Evolutionary conservation across 1,140 invertebrate genomes (phyloP).

Genomic region (Leptoteleia sp.): DNA sequence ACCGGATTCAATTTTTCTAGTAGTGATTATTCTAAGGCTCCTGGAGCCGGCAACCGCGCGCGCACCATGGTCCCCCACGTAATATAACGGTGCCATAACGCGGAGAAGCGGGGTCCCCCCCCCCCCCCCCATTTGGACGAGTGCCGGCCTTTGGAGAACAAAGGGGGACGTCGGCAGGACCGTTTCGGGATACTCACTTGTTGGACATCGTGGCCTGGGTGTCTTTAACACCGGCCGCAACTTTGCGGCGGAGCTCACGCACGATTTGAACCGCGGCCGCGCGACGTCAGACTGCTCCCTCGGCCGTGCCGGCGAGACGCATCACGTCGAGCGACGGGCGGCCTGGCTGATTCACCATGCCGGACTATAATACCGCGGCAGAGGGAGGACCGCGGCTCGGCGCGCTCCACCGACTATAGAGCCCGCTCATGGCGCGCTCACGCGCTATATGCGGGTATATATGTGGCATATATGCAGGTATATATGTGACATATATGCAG

Average conservation of each 20-base stretch:
- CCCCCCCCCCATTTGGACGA: no score
- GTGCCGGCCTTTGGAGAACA: no score
- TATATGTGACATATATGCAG: no score
- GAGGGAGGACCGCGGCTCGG: conserved; percentile 24
- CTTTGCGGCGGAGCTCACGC: background rate
- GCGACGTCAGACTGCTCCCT: conserved; percentile 21
- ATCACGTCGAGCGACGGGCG: conserved; percentile 22
- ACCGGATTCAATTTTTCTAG: no score
- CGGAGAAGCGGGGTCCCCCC: background rate
- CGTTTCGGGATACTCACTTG: conserved; percentile 20
- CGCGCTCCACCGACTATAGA: conserved; percentile 18
- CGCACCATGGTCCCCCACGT: background rate
- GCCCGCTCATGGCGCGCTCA: conserved; percentile 18
- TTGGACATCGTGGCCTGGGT: conserved; percentile 10
- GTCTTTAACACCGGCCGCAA: background rate
- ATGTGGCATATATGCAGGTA: no score
- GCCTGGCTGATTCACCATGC: conserved; percentile 37
- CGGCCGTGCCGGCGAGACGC: conserved; percentile 3
- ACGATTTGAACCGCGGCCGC: conserved; percentile 3
- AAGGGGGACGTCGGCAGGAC: background rate
- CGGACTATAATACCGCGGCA: conserved; percentile 27
- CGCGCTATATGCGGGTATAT: no score
- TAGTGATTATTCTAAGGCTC: no score
- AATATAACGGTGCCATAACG: background rate
- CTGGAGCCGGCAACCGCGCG: conserved; percentile 23